Percentiles rank a stretch among this genome's conserved stretches.
phyloP scores from a whole-genome alignment of 2,113 vertebrate species.

The Aythya baeri region DNA sequence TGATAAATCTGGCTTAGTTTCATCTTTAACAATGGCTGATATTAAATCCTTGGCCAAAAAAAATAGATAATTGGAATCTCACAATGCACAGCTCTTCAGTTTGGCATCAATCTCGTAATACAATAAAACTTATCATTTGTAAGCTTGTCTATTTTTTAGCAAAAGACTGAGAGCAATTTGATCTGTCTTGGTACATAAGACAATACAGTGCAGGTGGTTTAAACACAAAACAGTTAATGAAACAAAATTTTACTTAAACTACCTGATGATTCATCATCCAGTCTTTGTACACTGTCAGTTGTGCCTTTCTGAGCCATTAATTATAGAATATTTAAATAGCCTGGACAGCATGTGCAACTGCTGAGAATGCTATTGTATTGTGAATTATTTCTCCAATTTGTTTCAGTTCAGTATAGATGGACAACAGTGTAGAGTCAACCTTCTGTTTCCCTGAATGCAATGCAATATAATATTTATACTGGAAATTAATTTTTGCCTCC shows the following conservation, averaged over 20 bases:
- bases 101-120: conserved; percentile 71
- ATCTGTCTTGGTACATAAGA: conserved; percentile 71
- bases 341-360: conserved; percentile 67
- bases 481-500: conserved; percentile 20
- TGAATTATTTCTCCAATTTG: conserved; percentile 75
- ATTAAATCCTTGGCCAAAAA: conserved; percentile 39
- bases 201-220: conserved; percentile 65
- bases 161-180: conserved; percentile 70
- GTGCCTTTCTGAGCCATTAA: conserved; percentile 72
- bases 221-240: conserved; percentile 81
- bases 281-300: conserved; percentile 69
- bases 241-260: conserved; percentile 76
- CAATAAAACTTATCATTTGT: conserved; percentile 75
- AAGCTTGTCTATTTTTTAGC: conserved; percentile 63
- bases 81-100: conserved; percentile 50
- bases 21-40: conserved; percentile 36
- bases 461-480: background rate
- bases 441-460: conserved; percentile 55
- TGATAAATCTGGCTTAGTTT: conserved; percentile 32
- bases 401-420: conserved; percentile 63
- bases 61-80: conserved; percentile 55
- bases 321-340: conserved; percentile 77
- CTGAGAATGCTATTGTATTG: conserved; percentile 70
- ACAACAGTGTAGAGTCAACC: conserved; percentile 66
- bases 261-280: conserved; percentile 76